phyloP scores from a whole-genome alignment of 2,888 invertebrate species.

The Drosophila limbata region DNA sequence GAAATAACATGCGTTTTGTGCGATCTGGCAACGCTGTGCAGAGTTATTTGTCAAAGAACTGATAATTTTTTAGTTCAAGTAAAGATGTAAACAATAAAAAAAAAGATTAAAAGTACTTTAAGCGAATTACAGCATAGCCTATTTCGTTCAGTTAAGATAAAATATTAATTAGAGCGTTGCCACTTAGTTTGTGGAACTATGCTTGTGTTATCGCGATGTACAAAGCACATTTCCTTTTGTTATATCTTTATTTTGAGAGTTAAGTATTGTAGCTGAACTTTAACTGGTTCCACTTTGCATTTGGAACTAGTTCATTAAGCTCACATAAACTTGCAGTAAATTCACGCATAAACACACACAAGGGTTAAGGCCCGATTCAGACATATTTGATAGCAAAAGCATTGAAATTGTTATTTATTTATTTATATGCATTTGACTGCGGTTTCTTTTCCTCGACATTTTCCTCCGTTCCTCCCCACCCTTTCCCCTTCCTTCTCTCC shows the following conservation, averaged over 20 bases:
- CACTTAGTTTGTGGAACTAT: not conserved
- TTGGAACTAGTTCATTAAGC: constrained; percentile 8
- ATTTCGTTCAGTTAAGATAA: too few relatives aligned
- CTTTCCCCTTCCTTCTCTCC: not conserved
- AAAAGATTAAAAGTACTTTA: too few relatives aligned
- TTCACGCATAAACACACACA: not conserved
- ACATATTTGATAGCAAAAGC: constrained; percentile 33
- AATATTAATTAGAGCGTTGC: not conserved
- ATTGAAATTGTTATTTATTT: constrained; percentile 57
- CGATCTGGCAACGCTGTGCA: constrained; percentile 3
- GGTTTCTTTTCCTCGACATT: constrained; percentile 4
- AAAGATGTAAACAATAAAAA: too few relatives aligned
- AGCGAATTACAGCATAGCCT: too few relatives aligned
- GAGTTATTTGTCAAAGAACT: not conserved
- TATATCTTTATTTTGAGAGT: too few relatives aligned
- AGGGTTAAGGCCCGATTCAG: constrained; percentile 39
- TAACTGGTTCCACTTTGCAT: not conserved
- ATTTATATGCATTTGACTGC: constrained; percentile 48
- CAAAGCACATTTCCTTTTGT: not conserved
- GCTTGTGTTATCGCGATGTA: not conserved
- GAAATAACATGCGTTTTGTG: not conserved
- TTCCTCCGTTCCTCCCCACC: not conserved
- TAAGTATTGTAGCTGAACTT: not conserved
- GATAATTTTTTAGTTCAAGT: too few relatives aligned
- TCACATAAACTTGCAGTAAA: not conserved